Percentiles rank a stretch among this genome's conserved stretches.
Conservation (phyloP, 2,113 vertebrate genomes). For the Chloropsis hardwickii region DNA sequence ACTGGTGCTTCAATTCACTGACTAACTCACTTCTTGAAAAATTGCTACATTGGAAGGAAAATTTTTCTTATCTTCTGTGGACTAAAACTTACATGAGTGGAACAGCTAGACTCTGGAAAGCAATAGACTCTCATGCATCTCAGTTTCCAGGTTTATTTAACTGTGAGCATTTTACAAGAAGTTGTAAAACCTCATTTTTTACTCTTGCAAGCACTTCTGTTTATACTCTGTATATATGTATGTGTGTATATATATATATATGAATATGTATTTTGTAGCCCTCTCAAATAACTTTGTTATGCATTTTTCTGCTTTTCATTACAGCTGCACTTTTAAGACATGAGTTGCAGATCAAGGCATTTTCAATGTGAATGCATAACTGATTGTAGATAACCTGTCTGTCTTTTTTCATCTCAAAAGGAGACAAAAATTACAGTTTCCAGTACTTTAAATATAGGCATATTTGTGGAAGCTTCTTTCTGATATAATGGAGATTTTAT, state of each 20-base stretch:
- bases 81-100: accelerated
- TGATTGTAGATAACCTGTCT: not conserved
- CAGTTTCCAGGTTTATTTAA: not conserved
- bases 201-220: not conserved
- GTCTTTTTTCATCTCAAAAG: not conserved
- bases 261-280: not conserved
- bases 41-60: not conserved
- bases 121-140: not conserved
- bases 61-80: not conserved
- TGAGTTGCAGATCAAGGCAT: not conserved
- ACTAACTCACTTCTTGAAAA: not conserved
- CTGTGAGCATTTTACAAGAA: not conserved
- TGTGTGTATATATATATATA: not conserved
- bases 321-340: not conserved
- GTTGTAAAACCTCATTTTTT: not conserved
- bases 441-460: not conserved
- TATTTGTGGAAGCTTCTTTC: not conserved
- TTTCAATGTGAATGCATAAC: not conserved
- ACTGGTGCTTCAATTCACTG: not conserved
- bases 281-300: not conserved
- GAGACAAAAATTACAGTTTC: not conserved
- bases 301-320: not conserved
- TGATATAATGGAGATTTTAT: not conserved
- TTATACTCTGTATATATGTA: not conserved
- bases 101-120: not conserved